Evolutionary conservation across 2,113 vertebrate genomes (phyloP), one percentile per base, ranked within the genome.

Genomic region (Micromys minutus): DNA sequence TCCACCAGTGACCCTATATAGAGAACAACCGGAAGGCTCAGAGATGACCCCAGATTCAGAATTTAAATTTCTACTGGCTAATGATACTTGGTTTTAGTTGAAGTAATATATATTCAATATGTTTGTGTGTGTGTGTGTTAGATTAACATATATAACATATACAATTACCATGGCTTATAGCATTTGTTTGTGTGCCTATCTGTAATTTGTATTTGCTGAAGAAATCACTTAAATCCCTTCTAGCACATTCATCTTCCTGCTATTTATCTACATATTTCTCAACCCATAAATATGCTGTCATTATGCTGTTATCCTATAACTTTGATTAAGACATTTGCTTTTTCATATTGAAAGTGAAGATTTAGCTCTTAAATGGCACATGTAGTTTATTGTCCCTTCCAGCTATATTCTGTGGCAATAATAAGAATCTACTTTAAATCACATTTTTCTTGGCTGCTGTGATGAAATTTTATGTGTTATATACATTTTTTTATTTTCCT

Each of bases 301-400:
- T 52, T 71, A 52, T 2, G 12, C 31, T 52, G 12, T n/a, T 61
- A 45, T 75, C 50, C 42, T 39, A n/a, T 39, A 81, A 39, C 55
- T 94, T 94, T 83, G 29, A 42, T 75, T 69, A 52, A 83, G 80
- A 83, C 67, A 87, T 61, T 76, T 86, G 10, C 65, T 72, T 92
- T 86, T 47, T 87, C 55, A 34, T 42, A 36, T 34, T 74, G 24
- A 59, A 91, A 67, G 34, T 69, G 22, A 45, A 87, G 65, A 34
- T 45, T 74, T 29, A 21, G 74, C 39, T 59, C 17, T 59, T 50
- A 80, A 47, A 50, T 47, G 45, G n/a, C 31, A 3, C 42, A 57
- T 3, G 0, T 1, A 34, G 39, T 75, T 81, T 65, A 34, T 57
- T 63, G 21, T 34, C 42, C 61, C 36, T n/a, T 59, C 12, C 17